Percentiles rank a stretch among this genome's conserved stretches.
phyloP scores from a whole-genome alignment of 2,113 vertebrate genomes.

The Trichechus manatus region DNA sequence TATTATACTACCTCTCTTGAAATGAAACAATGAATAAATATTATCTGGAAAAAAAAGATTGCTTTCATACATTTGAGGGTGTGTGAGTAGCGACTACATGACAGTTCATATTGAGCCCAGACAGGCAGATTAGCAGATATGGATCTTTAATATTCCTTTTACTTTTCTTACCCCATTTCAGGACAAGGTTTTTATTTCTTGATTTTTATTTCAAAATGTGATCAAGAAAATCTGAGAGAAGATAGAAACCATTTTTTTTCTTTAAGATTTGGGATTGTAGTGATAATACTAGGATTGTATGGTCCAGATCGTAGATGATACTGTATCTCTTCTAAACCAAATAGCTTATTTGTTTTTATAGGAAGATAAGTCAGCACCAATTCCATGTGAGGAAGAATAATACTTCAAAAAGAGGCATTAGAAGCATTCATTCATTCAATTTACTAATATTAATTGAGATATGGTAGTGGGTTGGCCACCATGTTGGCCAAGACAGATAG shows the following conservation, averaged over 20 bases:
- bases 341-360: not conserved
- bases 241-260: not conserved
- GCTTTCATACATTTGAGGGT: not conserved
- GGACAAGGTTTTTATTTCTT: not conserved
- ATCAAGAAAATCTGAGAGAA: slow-evolving; percentile 5
- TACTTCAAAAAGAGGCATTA: not conserved
- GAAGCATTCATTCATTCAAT: not conserved
- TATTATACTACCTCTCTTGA: not conserved
- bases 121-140: not conserved
- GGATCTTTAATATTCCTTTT: slow-evolving; percentile 42
- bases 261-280: not conserved
- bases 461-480: not conserved
- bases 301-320: not conserved
- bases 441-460: not conserved
- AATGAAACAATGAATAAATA: not conserved
- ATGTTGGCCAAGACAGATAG: too few relatives aligned
- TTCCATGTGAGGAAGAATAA: not conserved
- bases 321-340: not conserved
- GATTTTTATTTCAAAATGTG: slow-evolving; percentile 20
- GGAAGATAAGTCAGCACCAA: not conserved
- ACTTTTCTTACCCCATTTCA: not conserved
- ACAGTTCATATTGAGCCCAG: not conserved
- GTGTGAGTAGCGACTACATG: not conserved
- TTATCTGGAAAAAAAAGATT: not conserved
- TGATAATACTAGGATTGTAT: not conserved